Evolutionary conservation across 2,797 vertebrate species (phyloP).

Genomic region (Acrocephalus scirpaceus): DNA sequence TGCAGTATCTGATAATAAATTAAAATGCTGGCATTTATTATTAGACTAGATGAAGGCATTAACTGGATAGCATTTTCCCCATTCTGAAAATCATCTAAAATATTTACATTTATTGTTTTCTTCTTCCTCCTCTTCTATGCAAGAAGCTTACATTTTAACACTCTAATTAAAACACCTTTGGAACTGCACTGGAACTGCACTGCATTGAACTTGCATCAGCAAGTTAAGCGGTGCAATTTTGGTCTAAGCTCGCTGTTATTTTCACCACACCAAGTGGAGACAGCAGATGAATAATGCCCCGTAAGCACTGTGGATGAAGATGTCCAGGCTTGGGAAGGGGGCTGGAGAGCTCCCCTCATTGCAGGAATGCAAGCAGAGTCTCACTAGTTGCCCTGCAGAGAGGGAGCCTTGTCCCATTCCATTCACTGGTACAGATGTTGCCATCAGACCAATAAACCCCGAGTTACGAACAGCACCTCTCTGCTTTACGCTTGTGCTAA

Average conservation of each 20-base stretch:
- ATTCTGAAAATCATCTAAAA: neutral
- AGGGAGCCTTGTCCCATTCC: neutral
- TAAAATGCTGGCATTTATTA: neutral
- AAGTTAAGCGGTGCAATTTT: neutral
- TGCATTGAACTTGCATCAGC: neutral
- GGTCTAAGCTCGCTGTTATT: neutral
- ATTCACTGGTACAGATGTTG: neutral
- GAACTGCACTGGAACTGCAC: neutral
- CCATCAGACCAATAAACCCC: neutral
- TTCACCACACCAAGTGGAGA: neutral
- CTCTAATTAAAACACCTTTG: neutral
- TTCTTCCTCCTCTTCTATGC: neutral
- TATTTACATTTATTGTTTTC: neutral
- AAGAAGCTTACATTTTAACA: neutral
- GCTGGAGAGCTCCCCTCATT: neutral
- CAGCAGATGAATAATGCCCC: fast-evolving
- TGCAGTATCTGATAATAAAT: neutral
- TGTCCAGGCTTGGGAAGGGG: neutral
- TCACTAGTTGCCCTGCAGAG: neutral
- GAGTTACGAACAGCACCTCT: fast-evolving
- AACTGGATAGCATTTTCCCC: neutral
- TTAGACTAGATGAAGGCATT: neutral
- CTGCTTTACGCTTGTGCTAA: neutral
- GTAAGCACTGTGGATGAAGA: neutral
- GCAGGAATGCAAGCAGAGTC: neutral